Conservation (phyloP, 2,113 vertebrate species). For the Pyxicephalus adspersus region DNA sequence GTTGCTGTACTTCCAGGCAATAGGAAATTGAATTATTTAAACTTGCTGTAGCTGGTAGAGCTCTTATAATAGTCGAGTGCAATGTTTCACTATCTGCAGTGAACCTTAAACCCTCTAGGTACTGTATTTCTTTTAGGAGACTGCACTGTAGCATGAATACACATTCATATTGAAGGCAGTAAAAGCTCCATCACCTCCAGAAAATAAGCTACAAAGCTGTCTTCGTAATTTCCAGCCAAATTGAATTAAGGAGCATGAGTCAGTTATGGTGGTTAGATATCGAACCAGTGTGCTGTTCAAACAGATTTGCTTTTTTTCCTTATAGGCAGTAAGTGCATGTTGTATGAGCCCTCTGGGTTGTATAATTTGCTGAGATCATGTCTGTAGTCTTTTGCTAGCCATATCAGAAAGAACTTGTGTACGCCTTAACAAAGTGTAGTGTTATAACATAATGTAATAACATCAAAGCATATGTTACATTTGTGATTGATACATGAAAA, state of each 20-base stretch:
- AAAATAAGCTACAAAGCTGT: neutral
- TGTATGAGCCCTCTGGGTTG: no score
- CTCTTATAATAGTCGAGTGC: slow-evolving; percentile 17
- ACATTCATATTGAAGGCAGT: neutral
- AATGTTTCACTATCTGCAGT: slow-evolving; percentile 26
- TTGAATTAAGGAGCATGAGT: neutral
- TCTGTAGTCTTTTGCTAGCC: no score
- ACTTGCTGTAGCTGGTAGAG: neutral
- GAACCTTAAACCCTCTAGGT: slow-evolving; percentile 30
- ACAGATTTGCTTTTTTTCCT: no score
- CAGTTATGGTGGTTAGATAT: neutral
- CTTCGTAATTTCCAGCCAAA: neutral
- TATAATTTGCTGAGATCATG: no score
- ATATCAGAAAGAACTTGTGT: no score
- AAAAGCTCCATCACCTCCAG: neutral
- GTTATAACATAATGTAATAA: no score
- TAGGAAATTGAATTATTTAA: slow-evolving; percentile 32
- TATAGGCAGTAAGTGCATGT: no score
- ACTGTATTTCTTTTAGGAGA: neutral
- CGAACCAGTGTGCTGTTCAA: neutral
- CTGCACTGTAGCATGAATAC: slow-evolving; percentile 18
- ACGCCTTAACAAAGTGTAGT: no score
- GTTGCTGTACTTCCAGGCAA: neutral
- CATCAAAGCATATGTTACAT: no score
- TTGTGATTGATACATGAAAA: no score